Conservation (phyloP, 1,140 invertebrate species). For the Eupristina koningsbergeri region DNA sequence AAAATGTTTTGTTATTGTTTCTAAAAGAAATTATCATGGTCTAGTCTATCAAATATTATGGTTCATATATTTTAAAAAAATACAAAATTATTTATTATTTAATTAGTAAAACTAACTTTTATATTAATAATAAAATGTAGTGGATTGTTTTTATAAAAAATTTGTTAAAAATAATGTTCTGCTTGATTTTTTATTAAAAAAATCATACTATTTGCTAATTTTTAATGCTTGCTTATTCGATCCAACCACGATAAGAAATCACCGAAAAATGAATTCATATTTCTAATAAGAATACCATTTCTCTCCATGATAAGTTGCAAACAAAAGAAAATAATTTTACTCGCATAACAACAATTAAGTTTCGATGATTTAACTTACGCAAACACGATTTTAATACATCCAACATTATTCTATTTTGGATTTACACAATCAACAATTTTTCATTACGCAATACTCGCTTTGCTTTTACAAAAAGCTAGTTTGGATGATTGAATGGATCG, state of each 20-base stretch:
- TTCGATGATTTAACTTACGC: background rate
- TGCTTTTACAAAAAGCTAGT: background rate
- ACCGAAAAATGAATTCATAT: background rate
- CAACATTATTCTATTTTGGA: background rate
- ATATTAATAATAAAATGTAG: background rate
- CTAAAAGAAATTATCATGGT: background rate
- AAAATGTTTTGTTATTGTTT: background rate
- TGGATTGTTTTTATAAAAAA: background rate
- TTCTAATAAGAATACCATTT: slow-evolving; percentile 6
- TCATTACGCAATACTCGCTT: background rate
- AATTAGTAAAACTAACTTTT: background rate
- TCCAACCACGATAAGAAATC: background rate
- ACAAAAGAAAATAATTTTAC: background rate
- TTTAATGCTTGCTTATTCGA: background rate
- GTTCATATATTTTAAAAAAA: background rate
- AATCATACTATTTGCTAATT: background rate
- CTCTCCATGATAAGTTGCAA: background rate
- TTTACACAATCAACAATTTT: background rate
- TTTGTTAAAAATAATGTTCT: background rate
- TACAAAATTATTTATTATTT: background rate
- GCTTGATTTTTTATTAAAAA: background rate
- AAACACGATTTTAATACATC: background rate
- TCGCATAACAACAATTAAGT: background rate
- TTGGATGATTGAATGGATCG: background rate
- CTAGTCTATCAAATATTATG: too few relatives aligned